A percentile compares a stretch with the other conserved stretches of the same genome.
Evolutionary conservation across 2,888 invertebrate species (phyloP).

Genomic region (Drosophila niveifrons): DNA sequence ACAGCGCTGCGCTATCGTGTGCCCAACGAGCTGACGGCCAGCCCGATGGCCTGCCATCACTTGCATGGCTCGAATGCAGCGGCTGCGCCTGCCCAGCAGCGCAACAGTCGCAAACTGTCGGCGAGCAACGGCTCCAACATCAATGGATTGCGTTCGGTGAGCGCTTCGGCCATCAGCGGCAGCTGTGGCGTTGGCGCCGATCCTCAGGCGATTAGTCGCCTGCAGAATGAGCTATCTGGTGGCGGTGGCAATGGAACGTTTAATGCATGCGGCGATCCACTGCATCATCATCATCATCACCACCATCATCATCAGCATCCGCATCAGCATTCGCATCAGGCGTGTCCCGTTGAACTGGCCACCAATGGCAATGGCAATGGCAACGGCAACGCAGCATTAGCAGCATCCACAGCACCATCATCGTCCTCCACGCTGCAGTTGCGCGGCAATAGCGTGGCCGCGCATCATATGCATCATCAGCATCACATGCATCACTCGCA

Average conservation of each 20-base stretch:
- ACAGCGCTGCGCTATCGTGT: conserved; percentile 87
- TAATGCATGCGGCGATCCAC: conserved; percentile 82
- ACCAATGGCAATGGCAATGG: background rate
- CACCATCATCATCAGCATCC: conserved; percentile 81
- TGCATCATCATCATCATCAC: conserved; percentile 83
- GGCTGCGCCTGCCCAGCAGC: conserved; percentile 70
- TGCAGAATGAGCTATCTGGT: conserved; percentile 79
- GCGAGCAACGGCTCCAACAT: conserved; percentile 46
- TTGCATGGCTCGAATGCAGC: conserved; percentile 63
- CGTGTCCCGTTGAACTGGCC: conserved; percentile 38
- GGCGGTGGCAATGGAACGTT: conserved; percentile 44
- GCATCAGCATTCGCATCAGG: conserved; percentile 35
- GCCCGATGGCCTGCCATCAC: conserved; percentile 62
- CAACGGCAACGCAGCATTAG: background rate
- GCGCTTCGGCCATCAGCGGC: conserved; percentile 82
- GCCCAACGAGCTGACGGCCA: conserved; percentile 77
- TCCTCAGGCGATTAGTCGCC: conserved; percentile 60
- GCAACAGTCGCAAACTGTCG: conserved; percentile 79
- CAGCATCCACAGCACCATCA: conserved; percentile 28
- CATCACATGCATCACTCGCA: conserved; percentile 74
- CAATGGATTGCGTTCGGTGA: conserved; percentile 78
- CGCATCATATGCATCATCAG: conserved; percentile 62
- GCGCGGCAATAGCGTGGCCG: conserved; percentile 51
- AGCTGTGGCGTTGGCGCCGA: conserved; percentile 68
- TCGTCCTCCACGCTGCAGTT: conserved; percentile 56